Conservation (phyloP, 2,888 invertebrate species). For the Microplitis manilae region DNA sequence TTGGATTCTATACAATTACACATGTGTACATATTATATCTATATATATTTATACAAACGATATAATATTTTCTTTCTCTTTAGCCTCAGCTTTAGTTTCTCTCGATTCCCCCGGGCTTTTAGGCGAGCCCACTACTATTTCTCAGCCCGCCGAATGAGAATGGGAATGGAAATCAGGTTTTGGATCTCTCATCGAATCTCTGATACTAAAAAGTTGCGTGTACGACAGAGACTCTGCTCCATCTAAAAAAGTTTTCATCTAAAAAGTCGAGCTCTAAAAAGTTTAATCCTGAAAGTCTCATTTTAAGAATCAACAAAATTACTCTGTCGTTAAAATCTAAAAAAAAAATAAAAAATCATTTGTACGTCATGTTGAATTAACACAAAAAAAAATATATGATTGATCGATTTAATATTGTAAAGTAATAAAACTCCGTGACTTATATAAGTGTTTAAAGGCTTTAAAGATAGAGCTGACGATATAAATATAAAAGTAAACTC, state of each 20-base stretch:
- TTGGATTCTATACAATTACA: slow-evolving; percentile 16
- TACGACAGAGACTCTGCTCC: not conserved
- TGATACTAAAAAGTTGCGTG: not conserved
- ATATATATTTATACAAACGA: not conserved
- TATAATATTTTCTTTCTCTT: not conserved
- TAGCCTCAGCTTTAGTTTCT: slow-evolving; percentile 22
- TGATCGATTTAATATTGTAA: not conserved
- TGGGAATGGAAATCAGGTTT: slow-evolving; percentile 62
- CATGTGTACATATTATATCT: slow-evolving; percentile 18
- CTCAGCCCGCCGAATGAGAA: slow-evolving; percentile 42
- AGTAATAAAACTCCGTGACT: not conserved
- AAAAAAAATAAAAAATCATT: not conserved
- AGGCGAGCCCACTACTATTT: slow-evolving; percentile 42
- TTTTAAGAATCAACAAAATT: too few species aligned
- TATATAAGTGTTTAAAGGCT: not conserved
- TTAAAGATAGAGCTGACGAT: not conserved
- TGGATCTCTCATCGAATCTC: slow-evolving; percentile 59
- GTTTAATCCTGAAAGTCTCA: too few species aligned
- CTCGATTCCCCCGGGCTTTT: slow-evolving; percentile 46
- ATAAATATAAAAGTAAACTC: not conserved
- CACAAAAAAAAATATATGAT: slow-evolving; percentile 12
- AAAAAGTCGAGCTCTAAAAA: too few species aligned
- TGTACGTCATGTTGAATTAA: not conserved
- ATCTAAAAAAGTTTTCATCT: too few species aligned
- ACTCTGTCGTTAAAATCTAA: not conserved